Conservation (phyloP, 2,888 invertebrate genomes). For the Sericinus montela region DNA sequence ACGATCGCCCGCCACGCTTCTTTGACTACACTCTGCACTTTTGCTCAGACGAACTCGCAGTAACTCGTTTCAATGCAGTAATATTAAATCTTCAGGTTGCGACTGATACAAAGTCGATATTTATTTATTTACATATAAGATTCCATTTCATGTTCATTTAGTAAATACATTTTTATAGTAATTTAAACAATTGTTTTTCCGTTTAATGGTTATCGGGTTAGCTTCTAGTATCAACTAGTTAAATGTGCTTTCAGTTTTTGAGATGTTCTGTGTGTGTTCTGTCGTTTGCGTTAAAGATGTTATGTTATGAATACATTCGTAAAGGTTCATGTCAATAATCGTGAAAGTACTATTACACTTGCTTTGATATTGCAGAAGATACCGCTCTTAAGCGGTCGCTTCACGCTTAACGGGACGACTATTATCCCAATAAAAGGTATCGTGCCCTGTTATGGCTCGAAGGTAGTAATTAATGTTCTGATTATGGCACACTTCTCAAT, state of each 20-base stretch:
- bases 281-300: slow-evolving; percentile 58
- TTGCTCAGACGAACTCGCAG: slow-evolving; percentile 49
- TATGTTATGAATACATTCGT: slow-evolving; percentile 51
- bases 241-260: slow-evolving; percentile 31
- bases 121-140: slow-evolving; percentile 4
- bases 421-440: slow-evolving; percentile 49
- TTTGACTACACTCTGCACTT: slow-evolving; percentile 71
- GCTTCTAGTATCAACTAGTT: slow-evolving; percentile 53
- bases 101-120: slow-evolving; percentile 12
- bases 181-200: slow-evolving; percentile 9
- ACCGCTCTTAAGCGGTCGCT: slow-evolving; percentile 38
- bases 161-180: slow-evolving; percentile 11
- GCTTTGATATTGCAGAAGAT: slow-evolving; percentile 56
- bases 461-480: slow-evolving; percentile 10
- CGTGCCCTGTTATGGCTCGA: slow-evolving; percentile 5
- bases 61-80: slow-evolving; percentile 41
- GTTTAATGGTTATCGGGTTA: slow-evolving; percentile 48
- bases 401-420: slow-evolving; percentile 43
- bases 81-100: slow-evolving; percentile 20
- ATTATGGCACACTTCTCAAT: slow-evolving; percentile 6
- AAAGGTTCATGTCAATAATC: slow-evolving; percentile 55
- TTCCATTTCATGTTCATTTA: too few species aligned
- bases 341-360: slow-evolving; percentile 67
- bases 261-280: slow-evolving; percentile 56
- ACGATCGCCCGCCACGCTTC: slow-evolving; percentile 73